phyloP scores from a whole-genome alignment of 2,888 invertebrate genomes.

The Lamellibrachia columna region DNA sequence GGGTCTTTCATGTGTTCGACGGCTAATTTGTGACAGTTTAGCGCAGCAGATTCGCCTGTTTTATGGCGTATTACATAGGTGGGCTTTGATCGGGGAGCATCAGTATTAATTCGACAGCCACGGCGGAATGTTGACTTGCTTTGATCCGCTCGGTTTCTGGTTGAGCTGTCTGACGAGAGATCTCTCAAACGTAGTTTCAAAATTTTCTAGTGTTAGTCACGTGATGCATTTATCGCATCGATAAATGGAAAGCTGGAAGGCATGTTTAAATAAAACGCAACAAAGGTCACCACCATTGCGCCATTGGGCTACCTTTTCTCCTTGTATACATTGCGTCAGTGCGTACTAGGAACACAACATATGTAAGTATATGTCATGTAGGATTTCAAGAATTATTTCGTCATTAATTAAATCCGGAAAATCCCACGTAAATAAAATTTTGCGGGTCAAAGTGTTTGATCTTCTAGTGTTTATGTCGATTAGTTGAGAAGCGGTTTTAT shows the following conservation, averaged over 20 bases:
- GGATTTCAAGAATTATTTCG: too few relatives aligned
- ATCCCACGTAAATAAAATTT: too few relatives aligned
- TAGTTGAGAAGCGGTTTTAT: too few relatives aligned
- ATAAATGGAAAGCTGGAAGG: constrained; percentile 5
- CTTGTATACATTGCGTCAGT: neutral
- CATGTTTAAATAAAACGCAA: constrained; percentile 2
- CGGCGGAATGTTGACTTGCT: neutral
- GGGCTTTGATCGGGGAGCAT: neutral
- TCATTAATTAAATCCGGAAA: too few relatives aligned
- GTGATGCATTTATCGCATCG: neutral
- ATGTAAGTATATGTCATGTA: too few relatives aligned
- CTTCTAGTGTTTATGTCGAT: too few relatives aligned
- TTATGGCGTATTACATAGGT: constrained; percentile 16
- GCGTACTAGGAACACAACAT: neutral
- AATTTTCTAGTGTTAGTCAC: constrained; percentile 1
- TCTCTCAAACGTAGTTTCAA: neutral
- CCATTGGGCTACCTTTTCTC: neutral
- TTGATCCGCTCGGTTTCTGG: neutral
- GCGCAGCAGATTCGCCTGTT: neutral
- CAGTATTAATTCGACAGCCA: neutral
- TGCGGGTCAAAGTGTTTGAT: too few relatives aligned
- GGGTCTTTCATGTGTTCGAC: neutral
- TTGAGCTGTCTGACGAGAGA: neutral
- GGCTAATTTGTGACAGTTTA: constrained; percentile 10
- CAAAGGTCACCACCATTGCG: neutral